Base-by-base conservation (phyloP, 2,113 vertebrate genomes). In the Eretmochelys imbricata region DNA sequence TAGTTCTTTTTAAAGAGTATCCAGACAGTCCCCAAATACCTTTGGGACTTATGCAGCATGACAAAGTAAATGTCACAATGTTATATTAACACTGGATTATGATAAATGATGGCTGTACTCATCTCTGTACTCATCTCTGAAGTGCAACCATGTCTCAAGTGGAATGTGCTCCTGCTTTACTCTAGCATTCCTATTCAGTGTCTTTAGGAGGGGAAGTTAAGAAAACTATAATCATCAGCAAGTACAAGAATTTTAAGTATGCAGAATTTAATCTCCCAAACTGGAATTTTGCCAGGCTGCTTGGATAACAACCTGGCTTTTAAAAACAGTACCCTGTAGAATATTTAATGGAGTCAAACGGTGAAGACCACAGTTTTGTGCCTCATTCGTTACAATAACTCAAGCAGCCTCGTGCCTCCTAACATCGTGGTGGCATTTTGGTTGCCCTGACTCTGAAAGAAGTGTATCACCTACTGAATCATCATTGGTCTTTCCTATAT, bases 1-100 rank as follows among this genome's bases (percentile, higher is more conserved):
- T 38, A 89, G 38, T 53, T 94, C 88, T 89, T 92, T 86, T 94
- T 93, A 91, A 91, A 86, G 38, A 65, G 79, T 75, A 88, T 49
- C 84, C 90, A 89, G 89, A 57, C 49, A 85, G 72, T 88, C 57
- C 55, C 76, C 78, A 88, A 1, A 62, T 82, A 53, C 82, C 83
- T 84, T 84, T 82, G 11, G 91, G 69, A 94, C 29, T 91, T 87
- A 78, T 62, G 29, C 29, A 62, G 31, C 87, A 31, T 76, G 35
- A 29, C 82, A 95, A 62, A 14, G 49, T 90, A 13, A 35, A 10
- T 51, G 31, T 85, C 95, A 48, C 8, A 85, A 85, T 75, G 42
- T 90, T 89, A 93, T 94, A 80, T 89, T 94, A 84, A 93, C 20
- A 8, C 6, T 4, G 31, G 79, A 49, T 72, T 82, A 55, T 48